Evolutionary conservation across 1,140 invertebrate genomes (phyloP).

Genomic region (Aphidius ervi): DNA sequence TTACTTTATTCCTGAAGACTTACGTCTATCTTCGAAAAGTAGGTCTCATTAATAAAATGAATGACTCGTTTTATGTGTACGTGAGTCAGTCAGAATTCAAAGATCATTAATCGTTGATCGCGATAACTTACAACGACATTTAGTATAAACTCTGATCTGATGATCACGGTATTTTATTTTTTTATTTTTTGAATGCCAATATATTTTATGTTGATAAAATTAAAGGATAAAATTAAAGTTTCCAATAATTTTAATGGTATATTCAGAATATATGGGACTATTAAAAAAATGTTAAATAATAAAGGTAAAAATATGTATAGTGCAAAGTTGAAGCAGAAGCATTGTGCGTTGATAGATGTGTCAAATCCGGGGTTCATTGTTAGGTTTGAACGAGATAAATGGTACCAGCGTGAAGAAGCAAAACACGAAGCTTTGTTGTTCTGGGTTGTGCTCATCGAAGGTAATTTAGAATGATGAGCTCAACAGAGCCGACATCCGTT

Average conservation of each 20-base stretch:
- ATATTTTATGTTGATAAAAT: conserved; percentile 4
- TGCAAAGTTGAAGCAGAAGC: conserved; percentile 23
- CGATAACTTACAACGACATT: conserved; percentile 6
- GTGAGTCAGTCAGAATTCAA: background rate
- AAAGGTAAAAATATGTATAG: conserved; percentile 33
- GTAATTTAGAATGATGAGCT: conserved; percentile 42
- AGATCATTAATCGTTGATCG: conserved; percentile 22
- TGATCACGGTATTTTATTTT: too few species aligned
- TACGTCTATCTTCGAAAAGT: conserved; percentile 25
- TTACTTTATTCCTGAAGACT: conserved; percentile 2
- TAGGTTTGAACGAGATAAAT: conserved; percentile 51
- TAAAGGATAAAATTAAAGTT: too few species aligned
- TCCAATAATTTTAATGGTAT: background rate
- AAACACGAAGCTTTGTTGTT: conserved; percentile 56
- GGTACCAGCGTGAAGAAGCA: conserved; percentile 54
- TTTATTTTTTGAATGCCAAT: conserved; percentile 1
- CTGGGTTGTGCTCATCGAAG: conserved; percentile 45
- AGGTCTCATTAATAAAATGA: conserved; percentile 25
- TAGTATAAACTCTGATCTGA: too few species aligned
- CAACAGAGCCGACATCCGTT: conserved; percentile 16
- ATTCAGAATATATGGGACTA: too few species aligned
- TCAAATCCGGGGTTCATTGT: conserved; percentile 57
- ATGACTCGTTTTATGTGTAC: conserved; percentile 11
- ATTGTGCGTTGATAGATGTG: conserved; percentile 57
- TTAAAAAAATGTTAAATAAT: conserved; percentile 2